phyloP scores from a whole-genome alignment of 2,888 invertebrate genomes.

The Andrena marginata region DNA sequence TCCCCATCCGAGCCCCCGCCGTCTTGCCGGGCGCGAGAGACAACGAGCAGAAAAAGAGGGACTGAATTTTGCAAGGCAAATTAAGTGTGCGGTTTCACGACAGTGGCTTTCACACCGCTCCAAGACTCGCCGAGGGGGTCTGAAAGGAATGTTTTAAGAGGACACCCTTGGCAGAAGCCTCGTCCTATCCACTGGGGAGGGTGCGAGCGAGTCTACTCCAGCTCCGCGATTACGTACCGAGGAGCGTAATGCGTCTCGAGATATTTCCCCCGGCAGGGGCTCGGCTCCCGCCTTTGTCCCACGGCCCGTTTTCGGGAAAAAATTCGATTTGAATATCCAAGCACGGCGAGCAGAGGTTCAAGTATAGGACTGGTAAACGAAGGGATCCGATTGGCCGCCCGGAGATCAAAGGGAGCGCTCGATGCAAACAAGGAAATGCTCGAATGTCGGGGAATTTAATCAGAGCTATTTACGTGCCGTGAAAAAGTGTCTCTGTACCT shows the following conservation, averaged over 20 bases:
- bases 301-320: constrained; percentile 17
- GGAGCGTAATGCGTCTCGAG: constrained; percentile 61
- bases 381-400: constrained; percentile 26
- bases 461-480: neutral
- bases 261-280: constrained; percentile 41
- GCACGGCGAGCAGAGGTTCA: neutral
- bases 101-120: constrained; percentile 77
- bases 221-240: constrained; percentile 60
- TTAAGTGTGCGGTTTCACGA: constrained; percentile 85
- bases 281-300: constrained; percentile 12
- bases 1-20: constrained; percentile 33
- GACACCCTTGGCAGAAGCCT: constrained; percentile 49
- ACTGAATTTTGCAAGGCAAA: constrained; percentile 84
- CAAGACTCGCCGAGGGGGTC: constrained; percentile 65
- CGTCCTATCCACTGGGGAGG: constrained; percentile 46
- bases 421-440: neutral
- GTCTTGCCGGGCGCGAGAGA: constrained; percentile 14
- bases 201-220: constrained; percentile 14
- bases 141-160: constrained; percentile 79
- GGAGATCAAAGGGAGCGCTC: constrained; percentile 42
- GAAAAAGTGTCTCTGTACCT: neutral
- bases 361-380: constrained; percentile 11
- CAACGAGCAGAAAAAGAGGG: constrained; percentile 67
- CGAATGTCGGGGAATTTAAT: constrained; percentile 18
- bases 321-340: constrained; percentile 57